Evolutionary conservation across 2,797 vertebrate species (phyloP), one percentile per base, ranked within the genome.

Genomic region (Alouatta caraya): DNA sequence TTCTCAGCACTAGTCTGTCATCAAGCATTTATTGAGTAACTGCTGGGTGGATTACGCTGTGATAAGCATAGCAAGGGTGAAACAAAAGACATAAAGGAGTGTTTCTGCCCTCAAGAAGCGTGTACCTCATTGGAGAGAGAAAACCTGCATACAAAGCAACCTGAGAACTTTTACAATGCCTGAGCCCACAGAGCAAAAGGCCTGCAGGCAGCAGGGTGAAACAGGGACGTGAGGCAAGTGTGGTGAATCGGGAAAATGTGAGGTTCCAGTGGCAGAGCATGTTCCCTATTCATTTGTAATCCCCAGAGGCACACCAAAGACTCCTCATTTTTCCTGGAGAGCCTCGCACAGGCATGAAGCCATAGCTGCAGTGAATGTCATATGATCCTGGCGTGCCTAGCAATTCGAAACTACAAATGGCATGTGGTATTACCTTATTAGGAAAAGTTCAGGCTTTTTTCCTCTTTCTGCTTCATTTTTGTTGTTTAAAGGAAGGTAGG

Each of bases 371-470:
- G 26, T 55, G 88, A 92, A 46, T 61, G 91, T 91, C 96, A 87
- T 46, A 48, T 70, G 84, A 93, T 70, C 91, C 91, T 61, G 15
- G 82, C 46, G 33, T 90, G 85, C 97, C 95, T 84, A 92, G 93
- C 97, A 94, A 90, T 96, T 87, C 2, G 26, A 96, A 95, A 93
- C 76, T 94, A 90, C 93, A 97, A 88, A 82, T 84, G 88, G 73
- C 88, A 85, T 94, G 79, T 72, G 79, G 61, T 80, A 39, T 96
- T 89, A 64, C 96, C 97, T 96, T 98, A 97, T 97, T 97, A 97
- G 97, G 98, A 86, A 97, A 95, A 46, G 78, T 75, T 90, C 11
- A 5, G 78, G 52, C 67, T 37, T 92, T 67, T 61, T 80, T 46
- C 44, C 73, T 48, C 22, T 14, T 19, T 52, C 4, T 26, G 42